Evolutionary conservation across 37 sponge, comb jelly and placozoan genomes (phyloP).

Genomic region (Spongilla lacustris): DNA sequence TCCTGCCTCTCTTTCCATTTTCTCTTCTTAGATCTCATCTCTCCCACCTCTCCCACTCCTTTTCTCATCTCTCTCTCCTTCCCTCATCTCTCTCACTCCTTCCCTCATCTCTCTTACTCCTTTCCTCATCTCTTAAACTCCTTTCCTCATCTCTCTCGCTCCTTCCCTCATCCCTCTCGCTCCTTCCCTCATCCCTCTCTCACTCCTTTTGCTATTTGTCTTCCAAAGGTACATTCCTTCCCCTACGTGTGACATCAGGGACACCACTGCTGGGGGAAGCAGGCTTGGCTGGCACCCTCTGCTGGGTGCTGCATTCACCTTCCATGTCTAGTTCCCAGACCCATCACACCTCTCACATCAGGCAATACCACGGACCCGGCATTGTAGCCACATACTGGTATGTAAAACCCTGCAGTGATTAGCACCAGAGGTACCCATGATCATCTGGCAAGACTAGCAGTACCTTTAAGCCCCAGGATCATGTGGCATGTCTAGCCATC

Average conservation of each 20-base stretch:
- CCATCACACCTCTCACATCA: conserved; percentile 3
- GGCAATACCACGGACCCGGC: conserved; percentile 46
- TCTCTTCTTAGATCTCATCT: neutral
- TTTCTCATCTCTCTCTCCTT: neutral
- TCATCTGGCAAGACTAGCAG: too few species aligned
- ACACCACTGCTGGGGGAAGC: conserved; percentile 20
- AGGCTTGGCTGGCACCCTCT: conserved; percentile 27
- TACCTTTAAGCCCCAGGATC: too few species aligned
- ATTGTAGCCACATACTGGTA: conserved; percentile 60
- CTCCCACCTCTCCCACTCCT: neutral
- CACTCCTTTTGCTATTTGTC: neutral
- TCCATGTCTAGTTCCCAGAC: neutral
- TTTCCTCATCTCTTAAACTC: neutral
- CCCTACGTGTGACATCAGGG: conserved; percentile 40
- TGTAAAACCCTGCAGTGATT: neutral
- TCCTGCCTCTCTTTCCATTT: too few species aligned
- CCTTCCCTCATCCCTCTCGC: neutral
- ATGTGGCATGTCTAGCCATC: too few species aligned
- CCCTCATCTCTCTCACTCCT: neutral
- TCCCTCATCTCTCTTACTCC: neutral
- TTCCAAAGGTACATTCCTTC: conserved; percentile 41
- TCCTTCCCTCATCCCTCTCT: neutral
- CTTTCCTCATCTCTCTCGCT: neutral
- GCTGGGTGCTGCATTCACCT: conserved; percentile 47
- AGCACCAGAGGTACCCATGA: neutral